Evolutionary conservation across 2,113 vertebrate species (phyloP).

Genomic region (cat (Felis catus)): DNA sequence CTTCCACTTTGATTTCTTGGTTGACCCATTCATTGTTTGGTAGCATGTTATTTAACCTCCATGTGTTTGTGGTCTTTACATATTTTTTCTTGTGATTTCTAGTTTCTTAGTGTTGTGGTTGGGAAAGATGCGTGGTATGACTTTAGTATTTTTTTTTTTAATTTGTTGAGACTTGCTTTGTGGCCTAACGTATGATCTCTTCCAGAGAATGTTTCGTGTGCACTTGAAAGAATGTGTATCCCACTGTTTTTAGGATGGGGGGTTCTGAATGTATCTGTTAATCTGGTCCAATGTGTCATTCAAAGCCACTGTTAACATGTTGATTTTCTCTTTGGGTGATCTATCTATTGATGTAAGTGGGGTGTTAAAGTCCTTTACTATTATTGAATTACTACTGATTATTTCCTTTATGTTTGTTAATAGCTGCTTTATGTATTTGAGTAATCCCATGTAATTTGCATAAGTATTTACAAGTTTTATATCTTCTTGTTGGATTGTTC

Average conservation of each 20-base stretch:
- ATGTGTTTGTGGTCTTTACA: neutral
- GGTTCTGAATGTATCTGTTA: neutral
- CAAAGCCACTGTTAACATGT: neutral
- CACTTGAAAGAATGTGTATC: neutral
- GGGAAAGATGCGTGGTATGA: neutral
- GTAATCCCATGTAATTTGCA: neutral
- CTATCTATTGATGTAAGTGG: neutral
- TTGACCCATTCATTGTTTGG: neutral
- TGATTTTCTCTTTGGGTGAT: neutral
- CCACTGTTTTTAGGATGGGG: neutral
- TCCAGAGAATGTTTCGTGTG: neutral
- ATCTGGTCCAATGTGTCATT: neutral
- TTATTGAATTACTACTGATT: neutral
- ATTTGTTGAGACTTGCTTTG: neutral
- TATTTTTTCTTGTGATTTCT: neutral
- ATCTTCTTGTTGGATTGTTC: neutral
- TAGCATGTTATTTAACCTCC: neutral
- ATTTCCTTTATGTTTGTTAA: neutral
- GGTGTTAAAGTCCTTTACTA: neutral
- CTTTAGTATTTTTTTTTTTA: neutral
- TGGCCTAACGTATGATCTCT: neutral
- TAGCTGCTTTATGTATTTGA: neutral
- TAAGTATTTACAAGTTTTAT: neutral
- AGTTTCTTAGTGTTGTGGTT: neutral
- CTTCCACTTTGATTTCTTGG: neutral